Percentiles rank a stretch among this genome's conserved stretches.
phyloP scores from a whole-genome alignment of 1,140 invertebrate species.

The Drosophila santomea region DNA sequence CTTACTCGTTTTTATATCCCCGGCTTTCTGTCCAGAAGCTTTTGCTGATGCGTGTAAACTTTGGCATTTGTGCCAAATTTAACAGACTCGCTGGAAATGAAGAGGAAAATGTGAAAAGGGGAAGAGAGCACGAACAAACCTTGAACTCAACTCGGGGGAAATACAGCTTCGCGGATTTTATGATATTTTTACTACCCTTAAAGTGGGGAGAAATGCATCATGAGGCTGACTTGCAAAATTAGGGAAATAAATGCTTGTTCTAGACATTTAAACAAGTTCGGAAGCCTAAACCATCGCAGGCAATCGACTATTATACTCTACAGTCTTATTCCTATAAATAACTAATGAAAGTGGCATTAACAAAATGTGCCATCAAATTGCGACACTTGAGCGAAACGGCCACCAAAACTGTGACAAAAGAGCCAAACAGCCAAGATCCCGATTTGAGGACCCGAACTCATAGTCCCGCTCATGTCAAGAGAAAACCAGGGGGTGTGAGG shows the following conservation, averaged over 20 bases:
- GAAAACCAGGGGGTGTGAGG: constrained; percentile 7
- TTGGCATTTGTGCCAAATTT: constrained; percentile 58
- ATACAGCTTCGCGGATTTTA: constrained; percentile 36
- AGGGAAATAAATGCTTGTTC: background rate
- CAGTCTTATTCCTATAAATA: constrained; percentile 51
- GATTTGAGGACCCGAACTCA: constrained; percentile 7
- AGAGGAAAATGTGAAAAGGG: background rate
- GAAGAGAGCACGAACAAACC: constrained; percentile 10
- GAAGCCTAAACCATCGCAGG: constrained; percentile 16
- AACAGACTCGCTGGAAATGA: constrained; percentile 40
- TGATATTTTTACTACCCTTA: constrained; percentile 37
- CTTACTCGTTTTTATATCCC: constrained; percentile 31
- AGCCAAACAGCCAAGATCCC: constrained; percentile 1
- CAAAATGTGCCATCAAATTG: constrained; percentile 56
- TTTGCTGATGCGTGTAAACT: constrained; percentile 61
- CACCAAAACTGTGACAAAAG: constrained; percentile 17
- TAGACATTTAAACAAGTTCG: too few species aligned
- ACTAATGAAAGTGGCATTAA: constrained; percentile 53
- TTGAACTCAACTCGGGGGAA: constrained; percentile 15
- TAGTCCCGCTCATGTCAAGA: constrained; percentile 25
- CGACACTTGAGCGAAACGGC: constrained; percentile 40
- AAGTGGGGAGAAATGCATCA: constrained; percentile 13
- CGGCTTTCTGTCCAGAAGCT: constrained; percentile 32
- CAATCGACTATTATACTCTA: constrained; percentile 20
- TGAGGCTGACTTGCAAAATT: background rate